Base-by-base conservation (phyloP, 2,113 vertebrate genomes). In the Trichomycterus rosablanca region DNA sequence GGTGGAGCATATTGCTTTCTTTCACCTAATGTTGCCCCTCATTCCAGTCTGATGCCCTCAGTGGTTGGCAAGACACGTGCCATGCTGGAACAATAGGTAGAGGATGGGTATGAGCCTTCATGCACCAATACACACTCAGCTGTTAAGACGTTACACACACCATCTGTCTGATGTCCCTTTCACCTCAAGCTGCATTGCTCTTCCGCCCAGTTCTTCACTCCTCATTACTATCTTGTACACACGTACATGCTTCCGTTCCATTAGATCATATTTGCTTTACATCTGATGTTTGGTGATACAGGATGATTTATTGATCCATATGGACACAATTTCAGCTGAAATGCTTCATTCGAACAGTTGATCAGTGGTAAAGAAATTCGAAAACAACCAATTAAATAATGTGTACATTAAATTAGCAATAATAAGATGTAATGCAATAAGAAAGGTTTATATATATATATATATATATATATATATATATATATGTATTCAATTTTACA, bases 41-140 rank as follows among this genome's bases (percentile, higher is more conserved):
- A 60, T 63, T 75, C 40, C 68, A 64, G 32, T 37, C 61, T 68
- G 57, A 44, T 66, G 57, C 58, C 54, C 52, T 42, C 15, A 43
- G 62, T 42, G 3, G 20, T 28, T 66, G 69, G 49, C 57, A 9
- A 24, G 26, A 12, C 19, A 22, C 53, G 39, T 71, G 61, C 32
- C 64, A 52, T 23, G 26, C 60, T 62, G 56, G 28, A 49, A 45
- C 7, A 30, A 16, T 40, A 40, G 52, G n/a, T 42, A 14, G 8
- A n/a, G 59, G 56, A 22, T 7, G 19, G 44, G 30, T 5, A 16
- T 37, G n/a, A 70, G 50, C 16, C n/a, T 28, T 22, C 54, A 52
- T 15, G 34, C 34, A 55, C 59, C 44, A 39, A 24, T 58, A 51
- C 19, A 26, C 12, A 23, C 46, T 62, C 63, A 49, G 48, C 63